A percentile compares a stretch with the other conserved stretches of the same genome.
Conservation (phyloP, 1,140 invertebrate species). For the Brachionus koreanus region DNA sequence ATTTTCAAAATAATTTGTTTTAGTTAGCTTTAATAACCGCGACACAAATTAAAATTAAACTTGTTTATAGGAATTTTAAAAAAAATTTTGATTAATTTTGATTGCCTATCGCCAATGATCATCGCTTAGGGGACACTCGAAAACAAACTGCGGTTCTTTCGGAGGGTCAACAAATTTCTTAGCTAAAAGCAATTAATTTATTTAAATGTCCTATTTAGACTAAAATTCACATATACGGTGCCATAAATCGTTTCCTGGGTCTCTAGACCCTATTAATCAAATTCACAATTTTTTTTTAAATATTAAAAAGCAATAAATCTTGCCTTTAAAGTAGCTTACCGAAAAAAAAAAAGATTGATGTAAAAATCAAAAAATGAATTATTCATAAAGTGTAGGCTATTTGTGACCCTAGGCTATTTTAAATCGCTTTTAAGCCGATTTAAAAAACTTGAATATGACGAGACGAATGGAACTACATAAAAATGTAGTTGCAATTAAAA, state of each 20-base stretch:
- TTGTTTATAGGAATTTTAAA: background rate
- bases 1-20: background rate
- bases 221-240: background rate
- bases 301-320: conserved; percentile 24
- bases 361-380: background rate
- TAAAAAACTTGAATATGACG: background rate
- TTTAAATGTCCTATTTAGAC: background rate
- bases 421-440: conserved; percentile 14
- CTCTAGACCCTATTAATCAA: background rate
- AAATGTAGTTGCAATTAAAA: conserved; percentile 15
- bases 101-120: background rate
- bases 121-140: background rate
- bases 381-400: background rate
- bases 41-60: background rate
- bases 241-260: background rate
- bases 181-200: background rate
- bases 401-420: background rate
- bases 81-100: background rate
- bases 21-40: background rate
- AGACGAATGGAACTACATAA: conserved; percentile 7
- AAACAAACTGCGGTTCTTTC: background rate
- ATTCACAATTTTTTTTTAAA: background rate
- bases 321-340: background rate
- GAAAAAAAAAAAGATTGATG: background rate
- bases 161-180: background rate